A percentile compares a stretch with the other conserved stretches of the same genome.
These are phyloP conservation scores for Thalassarche chlororhynchos DNA, from an alignment of 2,113 vertebrate species.

Conservation along the genomic window DNA sequence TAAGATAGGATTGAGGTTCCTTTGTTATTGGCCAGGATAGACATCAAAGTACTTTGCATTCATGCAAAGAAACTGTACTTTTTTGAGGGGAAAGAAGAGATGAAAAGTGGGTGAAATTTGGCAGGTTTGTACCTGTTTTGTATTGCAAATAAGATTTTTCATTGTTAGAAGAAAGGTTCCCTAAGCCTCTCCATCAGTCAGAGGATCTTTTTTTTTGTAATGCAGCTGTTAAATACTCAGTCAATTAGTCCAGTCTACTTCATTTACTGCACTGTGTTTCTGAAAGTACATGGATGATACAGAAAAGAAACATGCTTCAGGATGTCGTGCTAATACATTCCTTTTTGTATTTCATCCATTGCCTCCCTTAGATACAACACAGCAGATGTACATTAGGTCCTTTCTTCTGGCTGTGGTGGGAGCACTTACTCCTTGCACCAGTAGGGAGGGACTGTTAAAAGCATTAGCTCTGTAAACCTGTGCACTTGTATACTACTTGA, in stretches of 20 bases:
- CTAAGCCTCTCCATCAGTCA: background rate
- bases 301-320: background rate
- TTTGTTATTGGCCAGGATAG: background rate
- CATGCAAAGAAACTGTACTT: background rate
- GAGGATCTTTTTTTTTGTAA: background rate
- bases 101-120: background rate
- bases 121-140: background rate
- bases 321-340: background rate
- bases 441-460: background rate
- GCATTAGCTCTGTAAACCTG: background rate
- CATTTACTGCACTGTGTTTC: background rate
- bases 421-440: background rate
- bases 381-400: background rate
- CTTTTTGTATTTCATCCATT: background rate
- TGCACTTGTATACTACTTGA: background rate
- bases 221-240: background rate
- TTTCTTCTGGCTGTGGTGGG: background rate
- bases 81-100: background rate
- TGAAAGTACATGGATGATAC: background rate
- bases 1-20: background rate
- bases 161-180: background rate
- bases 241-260: background rate
- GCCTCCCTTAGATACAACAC: background rate
- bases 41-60: background rate
- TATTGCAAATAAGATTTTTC: background rate